Evolutionary conservation across 2,797 vertebrate genomes (phyloP).

Genomic region (Premnoplex brunnescens): DNA sequence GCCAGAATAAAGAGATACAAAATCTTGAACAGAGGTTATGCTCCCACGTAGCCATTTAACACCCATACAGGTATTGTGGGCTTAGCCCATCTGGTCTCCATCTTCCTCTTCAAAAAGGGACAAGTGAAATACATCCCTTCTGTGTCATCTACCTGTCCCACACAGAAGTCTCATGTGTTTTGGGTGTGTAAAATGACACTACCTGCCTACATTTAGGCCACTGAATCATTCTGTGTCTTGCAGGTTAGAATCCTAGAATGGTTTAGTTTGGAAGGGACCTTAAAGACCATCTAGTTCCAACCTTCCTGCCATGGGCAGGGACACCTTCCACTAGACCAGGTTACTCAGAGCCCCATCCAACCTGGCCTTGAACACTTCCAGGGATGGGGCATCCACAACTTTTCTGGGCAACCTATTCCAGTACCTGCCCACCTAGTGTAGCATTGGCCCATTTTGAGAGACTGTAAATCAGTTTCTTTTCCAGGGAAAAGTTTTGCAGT

Average conservation of each 20-base stretch:
- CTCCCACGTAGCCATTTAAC: background rate
- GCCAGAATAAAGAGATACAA: background rate
- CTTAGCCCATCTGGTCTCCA: background rate
- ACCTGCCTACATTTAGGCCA: fast-evolving
- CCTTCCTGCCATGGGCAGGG: background rate
- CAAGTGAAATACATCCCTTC: background rate
- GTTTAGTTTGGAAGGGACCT: background rate
- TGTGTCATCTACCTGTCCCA: background rate
- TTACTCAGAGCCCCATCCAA: background rate
- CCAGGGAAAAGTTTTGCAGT: background rate
- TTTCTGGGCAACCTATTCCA: background rate
- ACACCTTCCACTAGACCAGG: background rate
- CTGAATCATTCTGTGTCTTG: background rate
- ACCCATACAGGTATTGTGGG: fast-evolving
- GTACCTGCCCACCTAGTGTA: background rate
- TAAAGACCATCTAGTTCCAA: background rate
- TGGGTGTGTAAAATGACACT: background rate
- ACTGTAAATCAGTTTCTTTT: background rate
- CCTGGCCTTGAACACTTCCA: background rate
- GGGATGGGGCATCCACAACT: background rate
- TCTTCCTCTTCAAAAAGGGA: background rate
- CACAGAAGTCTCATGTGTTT: background rate
- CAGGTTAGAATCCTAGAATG: background rate
- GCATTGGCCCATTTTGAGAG: background rate
- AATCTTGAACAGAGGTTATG: background rate